phyloP scores from a whole-genome alignment of 2,888 invertebrate genomes.

The Erebia ligea region DNA sequence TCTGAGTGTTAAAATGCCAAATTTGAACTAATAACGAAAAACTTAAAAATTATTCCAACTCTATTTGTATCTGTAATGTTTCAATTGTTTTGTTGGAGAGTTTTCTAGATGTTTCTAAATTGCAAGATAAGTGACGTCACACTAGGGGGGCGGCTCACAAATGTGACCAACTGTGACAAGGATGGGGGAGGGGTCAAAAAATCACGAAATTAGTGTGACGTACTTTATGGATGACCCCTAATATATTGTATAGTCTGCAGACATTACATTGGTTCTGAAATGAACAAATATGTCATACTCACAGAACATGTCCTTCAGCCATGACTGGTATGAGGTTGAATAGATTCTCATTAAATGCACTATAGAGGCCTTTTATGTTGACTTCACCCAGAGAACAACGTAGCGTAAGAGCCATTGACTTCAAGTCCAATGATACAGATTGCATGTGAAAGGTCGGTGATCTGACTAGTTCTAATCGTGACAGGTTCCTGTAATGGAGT shows the following conservation, averaged over 20 bases:
- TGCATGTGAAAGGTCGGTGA: constrained; percentile 76
- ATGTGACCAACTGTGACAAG: too few relatives aligned
- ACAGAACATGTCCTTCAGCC: constrained; percentile 78
- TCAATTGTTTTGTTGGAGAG: too few relatives aligned
- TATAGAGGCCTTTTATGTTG: constrained; percentile 70
- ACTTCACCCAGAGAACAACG: constrained; percentile 76
- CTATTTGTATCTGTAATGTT: too few relatives aligned
- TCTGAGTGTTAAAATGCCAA: too few relatives aligned
- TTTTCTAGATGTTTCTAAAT: too few relatives aligned
- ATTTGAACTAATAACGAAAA: too few relatives aligned
- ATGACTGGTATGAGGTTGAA: constrained; percentile 76
- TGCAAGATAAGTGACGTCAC: too few relatives aligned
- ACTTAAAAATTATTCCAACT: too few relatives aligned
- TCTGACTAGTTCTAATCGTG: constrained; percentile 68
- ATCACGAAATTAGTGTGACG: too few relatives aligned
- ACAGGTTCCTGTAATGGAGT: constrained; percentile 60
- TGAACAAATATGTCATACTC: constrained; percentile 48
- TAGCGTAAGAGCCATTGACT: constrained; percentile 68
- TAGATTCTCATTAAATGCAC: constrained; percentile 77
- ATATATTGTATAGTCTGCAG: not conserved
- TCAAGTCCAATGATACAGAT: constrained; percentile 64
- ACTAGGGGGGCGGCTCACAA: too few relatives aligned
- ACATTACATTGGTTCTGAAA: not conserved
- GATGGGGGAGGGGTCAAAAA: too few relatives aligned
- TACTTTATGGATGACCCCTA: too few relatives aligned